Conservation (phyloP, 1,140 invertebrate species). For the Nephotettix cincticeps region DNA sequence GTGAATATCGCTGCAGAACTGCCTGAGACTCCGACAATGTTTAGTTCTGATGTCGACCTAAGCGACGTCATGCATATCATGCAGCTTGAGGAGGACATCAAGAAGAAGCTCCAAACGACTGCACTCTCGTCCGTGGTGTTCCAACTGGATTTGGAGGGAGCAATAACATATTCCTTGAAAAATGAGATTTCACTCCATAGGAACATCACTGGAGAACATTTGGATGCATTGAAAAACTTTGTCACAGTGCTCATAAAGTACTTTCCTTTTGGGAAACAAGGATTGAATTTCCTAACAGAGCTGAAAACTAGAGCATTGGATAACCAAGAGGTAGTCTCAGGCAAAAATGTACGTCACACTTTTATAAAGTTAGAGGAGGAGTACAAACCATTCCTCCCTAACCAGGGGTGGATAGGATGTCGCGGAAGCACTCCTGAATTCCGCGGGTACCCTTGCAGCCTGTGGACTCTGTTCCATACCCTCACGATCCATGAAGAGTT, state of each 20-base stretch:
- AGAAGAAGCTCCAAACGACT: slow-evolving; percentile 41
- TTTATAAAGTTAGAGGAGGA: slow-evolving; percentile 54
- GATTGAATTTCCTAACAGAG: slow-evolving; percentile 61
- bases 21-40: background rate
- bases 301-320: slow-evolving; percentile 50
- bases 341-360: slow-evolving; percentile 56
- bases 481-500: slow-evolving; percentile 70
- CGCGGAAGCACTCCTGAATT: slow-evolving; percentile 67
- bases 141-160: slow-evolving; percentile 84
- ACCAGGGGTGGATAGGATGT: slow-evolving; percentile 78
- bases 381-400: slow-evolving; percentile 56
- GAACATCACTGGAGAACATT: slow-evolving; percentile 63
- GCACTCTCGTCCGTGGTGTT: slow-evolving; percentile 60
- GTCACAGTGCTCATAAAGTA: slow-evolving; percentile 66
- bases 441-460: slow-evolving; percentile 91
- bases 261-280: slow-evolving; percentile 69
- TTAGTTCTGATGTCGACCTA: slow-evolving; percentile 26
- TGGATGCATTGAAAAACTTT: slow-evolving; percentile 72
- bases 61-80: slow-evolving; percentile 29
- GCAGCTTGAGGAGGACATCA: slow-evolving; percentile 43
- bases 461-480: slow-evolving; percentile 95
- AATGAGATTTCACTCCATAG: slow-evolving; percentile 76
- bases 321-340: slow-evolving; percentile 52
- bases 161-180: slow-evolving; percentile 72
- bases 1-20: slow-evolving; percentile 38